These are phyloP conservation scores for Sycophila texana DNA, from an alignment of 2,888 invertebrate genomes.

Conservation along the genomic window DNA sequence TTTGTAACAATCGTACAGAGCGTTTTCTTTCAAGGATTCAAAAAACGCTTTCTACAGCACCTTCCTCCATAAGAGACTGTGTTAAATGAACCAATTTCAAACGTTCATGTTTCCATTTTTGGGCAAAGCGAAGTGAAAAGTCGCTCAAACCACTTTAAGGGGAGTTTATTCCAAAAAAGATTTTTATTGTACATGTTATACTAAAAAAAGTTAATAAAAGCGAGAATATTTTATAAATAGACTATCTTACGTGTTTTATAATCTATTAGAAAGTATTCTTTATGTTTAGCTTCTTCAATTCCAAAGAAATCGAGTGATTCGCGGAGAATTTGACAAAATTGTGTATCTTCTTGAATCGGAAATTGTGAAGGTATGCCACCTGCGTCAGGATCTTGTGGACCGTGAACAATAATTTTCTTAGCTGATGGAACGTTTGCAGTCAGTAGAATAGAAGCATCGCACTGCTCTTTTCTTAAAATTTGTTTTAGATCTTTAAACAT, in stretches of 20 bases:
- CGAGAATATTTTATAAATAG: too few relatives aligned
- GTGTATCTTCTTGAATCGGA: constrained; percentile 98
- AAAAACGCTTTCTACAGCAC: too few relatives aligned
- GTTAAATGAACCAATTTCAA: too few relatives aligned
- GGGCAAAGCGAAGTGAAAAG: too few relatives aligned
- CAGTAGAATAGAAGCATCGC: constrained; percentile 96
- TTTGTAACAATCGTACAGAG: too few relatives aligned
- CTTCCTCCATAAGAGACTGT: too few relatives aligned
- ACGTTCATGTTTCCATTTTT: too few relatives aligned
- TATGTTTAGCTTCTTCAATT: constrained; percentile 92
- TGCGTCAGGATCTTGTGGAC: constrained; percentile 90
- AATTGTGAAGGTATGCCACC: constrained; percentile 98
- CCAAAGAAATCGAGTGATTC: constrained; percentile 98
- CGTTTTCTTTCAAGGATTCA: too few relatives aligned
- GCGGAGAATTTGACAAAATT: constrained; percentile 94
- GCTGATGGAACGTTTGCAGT: constrained; percentile 99
- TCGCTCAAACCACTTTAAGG: too few relatives aligned
- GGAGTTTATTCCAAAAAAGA: too few relatives aligned
- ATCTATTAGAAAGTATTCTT: constrained; percentile 96
- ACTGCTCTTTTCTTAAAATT: constrained; percentile 98
- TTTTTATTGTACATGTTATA: too few relatives aligned
- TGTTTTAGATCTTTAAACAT: constrained; percentile 99
- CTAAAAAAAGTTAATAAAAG: too few relatives aligned
- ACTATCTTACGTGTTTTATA: constrained; percentile 95
- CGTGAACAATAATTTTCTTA: constrained; percentile 98